Conservation (phyloP, 2,113 vertebrate genomes). For the Scomber colias region DNA sequence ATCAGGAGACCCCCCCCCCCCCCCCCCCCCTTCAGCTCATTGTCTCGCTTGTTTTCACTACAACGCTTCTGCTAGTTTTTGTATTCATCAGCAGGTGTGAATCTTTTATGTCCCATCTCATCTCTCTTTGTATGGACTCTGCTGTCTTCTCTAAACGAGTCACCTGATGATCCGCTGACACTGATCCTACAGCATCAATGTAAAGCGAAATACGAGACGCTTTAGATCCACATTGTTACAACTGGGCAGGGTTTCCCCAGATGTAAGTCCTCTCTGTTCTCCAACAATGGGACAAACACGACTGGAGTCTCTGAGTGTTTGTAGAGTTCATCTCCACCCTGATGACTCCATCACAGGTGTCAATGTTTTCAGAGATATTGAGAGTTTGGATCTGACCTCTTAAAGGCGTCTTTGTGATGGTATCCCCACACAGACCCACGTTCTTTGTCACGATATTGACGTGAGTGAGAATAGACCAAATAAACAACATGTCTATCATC, state of each 20-base stretch:
- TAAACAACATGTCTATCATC: too few relatives aligned
- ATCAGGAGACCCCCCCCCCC: too few relatives aligned
- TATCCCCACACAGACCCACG: too few relatives aligned
- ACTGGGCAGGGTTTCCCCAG: constrained; percentile 4
- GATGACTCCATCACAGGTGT: too few relatives aligned
- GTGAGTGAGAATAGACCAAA: too few relatives aligned
- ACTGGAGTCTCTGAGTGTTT: not conserved
- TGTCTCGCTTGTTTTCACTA: too few relatives aligned
- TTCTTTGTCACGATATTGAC: too few relatives aligned
- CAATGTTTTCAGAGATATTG: too few relatives aligned
- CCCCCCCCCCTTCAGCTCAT: too few relatives aligned
- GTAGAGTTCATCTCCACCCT: too few relatives aligned
- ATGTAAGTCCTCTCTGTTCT: not conserved
- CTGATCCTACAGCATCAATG: not conserved
- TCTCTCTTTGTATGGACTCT: constrained; percentile 10
- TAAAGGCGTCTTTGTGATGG: too few relatives aligned
- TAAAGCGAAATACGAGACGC: not conserved
- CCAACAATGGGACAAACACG: constrained; percentile 19
- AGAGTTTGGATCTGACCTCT: too few relatives aligned
- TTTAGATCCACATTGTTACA: not conserved
- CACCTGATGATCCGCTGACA: constrained; percentile 22
- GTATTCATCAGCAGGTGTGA: not conserved
- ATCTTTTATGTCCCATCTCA: not conserved
- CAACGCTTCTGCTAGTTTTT: not conserved
- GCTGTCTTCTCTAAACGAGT: not conserved